Evolutionary conservation across 2,113 vertebrate genomes (phyloP), one percentile per base, ranked within the genome.

Genomic region (Hirundichthys speculiger): DNA sequence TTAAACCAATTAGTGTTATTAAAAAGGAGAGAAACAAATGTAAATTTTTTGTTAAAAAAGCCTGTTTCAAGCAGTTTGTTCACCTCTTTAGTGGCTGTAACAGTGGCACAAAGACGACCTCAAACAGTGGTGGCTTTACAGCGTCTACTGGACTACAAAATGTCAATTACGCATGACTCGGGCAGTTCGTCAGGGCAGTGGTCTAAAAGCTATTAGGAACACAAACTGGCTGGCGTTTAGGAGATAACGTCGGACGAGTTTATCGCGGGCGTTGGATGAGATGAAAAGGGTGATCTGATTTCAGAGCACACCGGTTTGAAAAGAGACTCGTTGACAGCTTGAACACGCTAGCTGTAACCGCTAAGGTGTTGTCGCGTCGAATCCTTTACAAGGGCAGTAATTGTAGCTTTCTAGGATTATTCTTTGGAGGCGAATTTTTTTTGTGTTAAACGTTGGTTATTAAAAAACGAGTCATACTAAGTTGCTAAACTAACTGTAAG

Each of bases 11-110:
- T n/a, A n/a, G n/a, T n/a, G n/a, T n/a, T n/a, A n/a, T n/a, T n/a
- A n/a, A 86, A 68, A 40, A 52, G 91, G 73, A 92, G 74, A 89
- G 91, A 91, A 90, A 92, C 82, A n/a, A n/a, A n/a, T n/a, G n/a
- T n/a, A n/a, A n/a, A n/a, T n/a, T n/a, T n/a, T n/a, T n/a, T n/a
- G n/a, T n/a, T 79, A 85, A 90, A 64, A 64, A 65, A 75, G 79
- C 62, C 49, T 75, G 55, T 69, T 79, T 76, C 81, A 85, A 85
- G 83, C 87, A 89, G 89, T 84, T 74, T 82, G 49, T 71, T 73
- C 76, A 64, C 70, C 64, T 63, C 74, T 62, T 62, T 47, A 80
- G 75, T 80, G 77, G 58, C 76, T 68, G 55, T 49, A 62, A 63
- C 43, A 84, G 58, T 55, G 41, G 41, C 51, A 75, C 54, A 54